These are phyloP conservation scores for Notolepis coatsorum DNA, from an alignment of 2,797 vertebrate species.

Conservation along the genomic window DNA sequence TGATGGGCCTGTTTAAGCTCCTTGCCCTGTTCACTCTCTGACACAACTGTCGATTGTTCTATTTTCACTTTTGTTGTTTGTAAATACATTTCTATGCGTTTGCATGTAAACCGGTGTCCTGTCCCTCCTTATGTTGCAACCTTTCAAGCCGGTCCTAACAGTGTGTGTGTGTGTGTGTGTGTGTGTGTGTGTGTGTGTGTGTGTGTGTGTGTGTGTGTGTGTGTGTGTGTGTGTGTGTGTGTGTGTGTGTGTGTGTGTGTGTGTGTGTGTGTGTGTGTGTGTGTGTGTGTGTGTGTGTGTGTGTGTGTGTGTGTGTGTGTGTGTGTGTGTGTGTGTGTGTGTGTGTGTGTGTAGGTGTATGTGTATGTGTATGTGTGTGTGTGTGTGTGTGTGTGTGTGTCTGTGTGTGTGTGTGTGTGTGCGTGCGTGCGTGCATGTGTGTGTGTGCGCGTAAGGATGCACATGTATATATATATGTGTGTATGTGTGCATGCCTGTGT, in stretches of 20 bases:
- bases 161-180: no score
- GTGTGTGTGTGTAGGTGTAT: not conserved
- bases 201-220: not conserved
- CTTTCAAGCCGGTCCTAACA: no score
- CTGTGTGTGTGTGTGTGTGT: constrained; percentile 1
- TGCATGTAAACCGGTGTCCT: no score
- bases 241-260: no score
- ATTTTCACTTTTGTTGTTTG: no score
- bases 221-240: no score
- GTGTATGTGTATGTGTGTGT: not conserved
- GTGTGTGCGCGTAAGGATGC: not conserved
- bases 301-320: not conserved
- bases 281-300: not conserved
- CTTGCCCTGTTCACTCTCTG: no score
- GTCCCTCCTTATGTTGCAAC: no score
- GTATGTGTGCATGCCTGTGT: constrained; percentile 47
- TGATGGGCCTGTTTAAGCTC: no score
- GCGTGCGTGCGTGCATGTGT: constrained; percentile 2
- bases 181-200: not conserved
- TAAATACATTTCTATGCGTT: no score
- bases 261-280: not conserved
- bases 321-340: not conserved
- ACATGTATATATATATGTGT: constrained; percentile 6
- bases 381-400: constrained; percentile 11
- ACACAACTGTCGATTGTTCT: no score